Evolutionary conservation across 2,113 vertebrate genomes (phyloP).

Genomic region (Phycodurus eques): DNA sequence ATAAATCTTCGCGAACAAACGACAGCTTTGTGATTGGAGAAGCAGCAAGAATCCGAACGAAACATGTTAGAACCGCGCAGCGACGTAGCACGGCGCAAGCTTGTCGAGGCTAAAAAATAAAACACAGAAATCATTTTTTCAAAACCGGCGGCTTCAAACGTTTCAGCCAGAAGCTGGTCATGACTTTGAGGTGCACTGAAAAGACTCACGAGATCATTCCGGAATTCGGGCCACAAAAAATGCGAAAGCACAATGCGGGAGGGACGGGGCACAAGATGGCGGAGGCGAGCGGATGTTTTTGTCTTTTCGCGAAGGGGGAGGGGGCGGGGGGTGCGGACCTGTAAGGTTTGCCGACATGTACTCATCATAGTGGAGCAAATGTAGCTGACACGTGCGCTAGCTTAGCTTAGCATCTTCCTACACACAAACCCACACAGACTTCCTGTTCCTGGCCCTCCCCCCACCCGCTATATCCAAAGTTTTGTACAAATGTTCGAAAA

Average conservation of each 20-base stretch:
- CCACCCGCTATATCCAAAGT: slow-evolving; percentile 94
- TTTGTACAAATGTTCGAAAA: slow-evolving; percentile 97
- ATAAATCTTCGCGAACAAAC: too few relatives aligned
- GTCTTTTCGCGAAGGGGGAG: neutral
- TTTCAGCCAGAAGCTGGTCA: too few relatives aligned
- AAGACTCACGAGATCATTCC: neutral
- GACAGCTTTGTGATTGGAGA: too few relatives aligned
- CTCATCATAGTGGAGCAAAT: neutral
- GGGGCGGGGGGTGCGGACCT: neutral
- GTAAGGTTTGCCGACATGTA: neutral
- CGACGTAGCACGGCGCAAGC: too few relatives aligned
- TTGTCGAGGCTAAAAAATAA: too few relatives aligned
- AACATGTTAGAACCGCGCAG: too few relatives aligned
- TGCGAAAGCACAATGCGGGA: neutral
- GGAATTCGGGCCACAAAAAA: neutral
- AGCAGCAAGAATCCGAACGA: too few relatives aligned
- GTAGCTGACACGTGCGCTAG: neutral
- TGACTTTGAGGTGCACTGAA: too few relatives aligned
- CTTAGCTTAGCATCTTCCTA: neutral
- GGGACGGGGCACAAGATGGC: too few relatives aligned
- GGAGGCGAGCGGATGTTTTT: neutral
- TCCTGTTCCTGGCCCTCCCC: slow-evolving; percentile 11
- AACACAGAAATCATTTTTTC: too few relatives aligned
- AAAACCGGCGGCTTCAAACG: too few relatives aligned
- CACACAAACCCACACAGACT: neutral